Conservation (phyloP, 35 echinoderm and acorn worm species). For the Apostichopus californicus region DNA sequence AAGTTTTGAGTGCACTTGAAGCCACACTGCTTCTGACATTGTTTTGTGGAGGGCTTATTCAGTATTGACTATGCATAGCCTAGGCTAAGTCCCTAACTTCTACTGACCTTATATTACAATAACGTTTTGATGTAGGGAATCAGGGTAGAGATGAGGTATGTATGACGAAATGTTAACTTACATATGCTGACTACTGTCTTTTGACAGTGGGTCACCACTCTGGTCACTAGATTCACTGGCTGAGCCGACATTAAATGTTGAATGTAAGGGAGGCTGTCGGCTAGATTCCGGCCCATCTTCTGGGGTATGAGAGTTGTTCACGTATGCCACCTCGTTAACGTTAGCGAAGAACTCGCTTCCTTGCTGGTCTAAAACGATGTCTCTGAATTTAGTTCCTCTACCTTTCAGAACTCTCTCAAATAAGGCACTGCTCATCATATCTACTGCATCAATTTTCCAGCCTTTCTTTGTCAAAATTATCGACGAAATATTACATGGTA, state of each 20-base stretch:
- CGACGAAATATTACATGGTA: neutral
- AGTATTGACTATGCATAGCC: too few relatives aligned
- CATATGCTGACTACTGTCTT: too few relatives aligned
- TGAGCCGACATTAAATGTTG: neutral
- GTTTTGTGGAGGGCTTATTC: too few relatives aligned
- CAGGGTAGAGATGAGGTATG: too few relatives aligned
- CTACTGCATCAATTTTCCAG: neutral
- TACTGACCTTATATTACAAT: too few relatives aligned
- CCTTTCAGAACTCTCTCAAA: neutral
- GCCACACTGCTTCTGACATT: too few relatives aligned
- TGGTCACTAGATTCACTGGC: neutral
- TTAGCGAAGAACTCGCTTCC: slow-evolving; percentile 22
- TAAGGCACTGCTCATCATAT: neutral
- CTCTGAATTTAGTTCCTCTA: slow-evolving; percentile 8
- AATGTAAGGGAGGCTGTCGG: neutral
- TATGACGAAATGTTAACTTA: too few relatives aligned
- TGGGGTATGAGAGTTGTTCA: neutral
- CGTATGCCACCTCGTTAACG: slow-evolving; percentile 1
- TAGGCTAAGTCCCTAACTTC: too few relatives aligned
- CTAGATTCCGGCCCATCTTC: neutral
- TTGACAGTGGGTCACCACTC: too few relatives aligned
- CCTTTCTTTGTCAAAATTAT: neutral
- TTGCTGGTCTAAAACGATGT: slow-evolving; percentile 26
- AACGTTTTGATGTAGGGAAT: too few relatives aligned
- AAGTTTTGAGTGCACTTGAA: too few relatives aligned